Percentiles rank a stretch among this genome's conserved stretches.
These are phyloP conservation scores for Linnaemya vulpina DNA, from an alignment of 2,888 invertebrate species.

Conservation along the genomic window DNA sequence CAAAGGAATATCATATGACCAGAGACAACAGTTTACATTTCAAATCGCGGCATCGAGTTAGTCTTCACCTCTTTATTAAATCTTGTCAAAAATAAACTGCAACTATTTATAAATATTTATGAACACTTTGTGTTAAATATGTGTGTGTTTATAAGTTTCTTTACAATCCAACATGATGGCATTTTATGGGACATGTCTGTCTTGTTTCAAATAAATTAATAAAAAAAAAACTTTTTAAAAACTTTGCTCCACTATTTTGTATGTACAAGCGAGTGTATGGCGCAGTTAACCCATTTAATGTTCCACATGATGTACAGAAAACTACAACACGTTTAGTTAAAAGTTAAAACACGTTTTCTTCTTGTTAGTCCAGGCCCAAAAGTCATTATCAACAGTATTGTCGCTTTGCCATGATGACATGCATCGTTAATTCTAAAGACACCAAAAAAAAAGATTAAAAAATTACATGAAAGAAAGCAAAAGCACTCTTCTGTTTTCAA, in stretches of 20 bases:
- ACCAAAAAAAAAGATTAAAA: conserved; percentile 3
- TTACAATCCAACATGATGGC: conserved; percentile 16
- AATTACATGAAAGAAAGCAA: too few relatives aligned
- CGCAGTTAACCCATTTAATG: conserved; percentile 55
- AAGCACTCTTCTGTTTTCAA: background rate
- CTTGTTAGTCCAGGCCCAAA: conserved; percentile 18
- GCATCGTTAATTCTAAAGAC: conserved; percentile 58
- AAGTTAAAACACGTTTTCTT: conserved; percentile 56
- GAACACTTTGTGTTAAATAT: too few relatives aligned
- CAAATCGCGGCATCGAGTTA: too few relatives aligned
- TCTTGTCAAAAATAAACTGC: background rate
- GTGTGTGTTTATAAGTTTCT: background rate
- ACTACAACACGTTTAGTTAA: conserved; percentile 28
- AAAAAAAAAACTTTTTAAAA: background rate
- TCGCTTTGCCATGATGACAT: conserved; percentile 29
- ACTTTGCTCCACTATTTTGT: background rate
- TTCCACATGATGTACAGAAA: conserved; percentile 5
- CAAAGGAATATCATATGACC: too few relatives aligned
- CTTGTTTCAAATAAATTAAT: conserved; percentile 21
- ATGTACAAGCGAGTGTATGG: background rate
- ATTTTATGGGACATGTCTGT: conserved; percentile 54
- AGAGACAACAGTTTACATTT: too few relatives aligned
- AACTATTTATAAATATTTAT: background rate
- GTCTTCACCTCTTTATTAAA: too few relatives aligned
- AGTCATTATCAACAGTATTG: conserved; percentile 10